Conservation (phyloP, 2,113 vertebrate species). For the Antechinus stuartii region DNA sequence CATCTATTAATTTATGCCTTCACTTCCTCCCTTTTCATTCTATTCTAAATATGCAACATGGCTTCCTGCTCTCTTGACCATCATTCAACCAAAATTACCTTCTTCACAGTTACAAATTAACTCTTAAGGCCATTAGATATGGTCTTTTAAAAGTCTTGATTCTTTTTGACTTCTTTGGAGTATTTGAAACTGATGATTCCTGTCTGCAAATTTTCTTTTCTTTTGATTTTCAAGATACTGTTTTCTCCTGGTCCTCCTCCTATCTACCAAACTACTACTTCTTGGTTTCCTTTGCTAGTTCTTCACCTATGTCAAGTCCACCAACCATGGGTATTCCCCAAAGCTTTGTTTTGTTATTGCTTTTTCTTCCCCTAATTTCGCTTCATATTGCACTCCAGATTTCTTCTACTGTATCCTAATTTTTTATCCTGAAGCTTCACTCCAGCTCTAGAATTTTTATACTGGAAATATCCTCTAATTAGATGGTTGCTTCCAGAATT, state of each 20-base stretch:
- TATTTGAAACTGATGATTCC: background rate
- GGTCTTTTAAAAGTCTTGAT: background rate
- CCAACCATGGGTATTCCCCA: background rate
- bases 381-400: background rate
- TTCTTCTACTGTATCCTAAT: background rate
- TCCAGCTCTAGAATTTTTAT: background rate
- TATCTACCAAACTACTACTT: background rate
- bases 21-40: background rate
- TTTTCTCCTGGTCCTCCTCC: background rate
- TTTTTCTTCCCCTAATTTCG: background rate
- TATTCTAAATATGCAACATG: background rate
- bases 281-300: background rate
- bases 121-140: background rate
- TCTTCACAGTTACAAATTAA: background rate
- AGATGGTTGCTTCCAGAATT: background rate
- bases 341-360: background rate
- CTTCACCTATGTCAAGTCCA: background rate
- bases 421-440: background rate
- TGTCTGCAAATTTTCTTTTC: background rate
- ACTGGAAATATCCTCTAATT: background rate
- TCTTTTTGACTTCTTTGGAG: background rate
- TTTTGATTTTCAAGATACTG: background rate
- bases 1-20: background rate
- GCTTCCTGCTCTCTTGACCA: background rate
- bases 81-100: background rate